Evolutionary conservation across 2,113 vertebrate species (phyloP).

Genomic region (Cyphomyrus discorhynchus): DNA sequence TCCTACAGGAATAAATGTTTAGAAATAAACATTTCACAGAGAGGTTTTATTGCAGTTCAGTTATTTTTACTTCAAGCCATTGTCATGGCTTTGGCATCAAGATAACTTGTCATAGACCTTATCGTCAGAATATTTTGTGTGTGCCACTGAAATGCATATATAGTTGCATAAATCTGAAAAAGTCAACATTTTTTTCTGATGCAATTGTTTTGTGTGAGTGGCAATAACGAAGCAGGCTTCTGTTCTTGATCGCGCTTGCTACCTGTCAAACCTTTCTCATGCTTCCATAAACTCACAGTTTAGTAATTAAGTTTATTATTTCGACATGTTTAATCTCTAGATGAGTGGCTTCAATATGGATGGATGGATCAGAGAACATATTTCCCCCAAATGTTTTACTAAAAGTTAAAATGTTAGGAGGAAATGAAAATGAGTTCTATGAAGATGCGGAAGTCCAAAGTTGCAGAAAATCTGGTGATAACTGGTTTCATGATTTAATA

Average conservation of each 20-base stretch:
- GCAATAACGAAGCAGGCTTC: neutral
- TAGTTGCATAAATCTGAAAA: neutral
- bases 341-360: neutral
- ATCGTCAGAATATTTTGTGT: neutral
- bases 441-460: neutral
- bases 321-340: no score
- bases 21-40: neutral
- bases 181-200: neutral
- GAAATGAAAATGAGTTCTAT: neutral
- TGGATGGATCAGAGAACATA: neutral
- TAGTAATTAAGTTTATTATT: neutral
- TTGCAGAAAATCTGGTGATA: neutral
- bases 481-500: neutral
- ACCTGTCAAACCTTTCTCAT: neutral
- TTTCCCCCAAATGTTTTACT: neutral
- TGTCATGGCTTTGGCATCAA: neutral
- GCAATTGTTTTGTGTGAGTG: neutral
- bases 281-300: neutral
- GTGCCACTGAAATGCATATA: neutral
- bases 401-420: neutral
- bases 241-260: neutral
- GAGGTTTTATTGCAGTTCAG: neutral
- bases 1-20: neutral
- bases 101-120: neutral
- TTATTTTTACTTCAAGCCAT: neutral